phyloP scores from a whole-genome alignment of 2,888 invertebrate genomes.

The Fabriciana adippe region DNA sequence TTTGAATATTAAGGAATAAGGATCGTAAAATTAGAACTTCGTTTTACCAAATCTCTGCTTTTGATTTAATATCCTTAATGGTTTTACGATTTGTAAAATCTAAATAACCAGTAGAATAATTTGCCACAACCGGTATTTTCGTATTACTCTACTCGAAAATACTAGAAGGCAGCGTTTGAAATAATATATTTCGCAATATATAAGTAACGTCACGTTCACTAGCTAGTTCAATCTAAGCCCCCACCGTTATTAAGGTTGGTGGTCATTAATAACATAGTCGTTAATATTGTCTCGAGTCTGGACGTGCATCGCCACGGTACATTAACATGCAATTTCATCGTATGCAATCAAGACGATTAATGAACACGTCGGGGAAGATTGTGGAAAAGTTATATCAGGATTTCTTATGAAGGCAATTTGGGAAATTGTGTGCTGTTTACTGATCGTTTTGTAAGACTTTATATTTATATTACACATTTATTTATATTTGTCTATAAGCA shows the following conservation, averaged over 20 bases:
- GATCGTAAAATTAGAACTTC: too few species aligned
- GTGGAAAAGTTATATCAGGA: slow-evolving; percentile 5
- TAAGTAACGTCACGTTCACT: not conserved
- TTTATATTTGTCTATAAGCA: too few species aligned
- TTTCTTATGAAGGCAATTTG: slow-evolving; percentile 5
- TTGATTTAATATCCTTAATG: too few species aligned
- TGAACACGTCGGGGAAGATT: slow-evolving; percentile 26
- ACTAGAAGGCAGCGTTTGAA: too few species aligned
- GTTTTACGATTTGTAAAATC: too few species aligned
- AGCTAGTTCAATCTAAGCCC: slow-evolving; percentile 8
- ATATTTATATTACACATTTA: too few species aligned
- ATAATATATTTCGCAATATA: not conserved
- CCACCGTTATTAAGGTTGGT: slow-evolving; percentile 17
- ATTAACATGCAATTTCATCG: slow-evolving; percentile 39
- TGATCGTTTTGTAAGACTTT: too few species aligned
- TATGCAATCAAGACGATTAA: slow-evolving; percentile 39
- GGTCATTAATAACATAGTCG: slow-evolving; percentile 33
- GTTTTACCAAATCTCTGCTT: too few species aligned
- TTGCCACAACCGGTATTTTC: too few species aligned
- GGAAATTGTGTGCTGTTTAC: not conserved
- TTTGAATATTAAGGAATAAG: too few species aligned
- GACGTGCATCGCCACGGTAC: slow-evolving; percentile 35
- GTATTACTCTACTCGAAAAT: too few species aligned
- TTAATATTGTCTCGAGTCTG: slow-evolving; percentile 21
- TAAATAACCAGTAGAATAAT: too few species aligned